Evolutionary conservation across 2,113 vertebrate genomes (phyloP).

Genomic region (Trichechus manatus): DNA sequence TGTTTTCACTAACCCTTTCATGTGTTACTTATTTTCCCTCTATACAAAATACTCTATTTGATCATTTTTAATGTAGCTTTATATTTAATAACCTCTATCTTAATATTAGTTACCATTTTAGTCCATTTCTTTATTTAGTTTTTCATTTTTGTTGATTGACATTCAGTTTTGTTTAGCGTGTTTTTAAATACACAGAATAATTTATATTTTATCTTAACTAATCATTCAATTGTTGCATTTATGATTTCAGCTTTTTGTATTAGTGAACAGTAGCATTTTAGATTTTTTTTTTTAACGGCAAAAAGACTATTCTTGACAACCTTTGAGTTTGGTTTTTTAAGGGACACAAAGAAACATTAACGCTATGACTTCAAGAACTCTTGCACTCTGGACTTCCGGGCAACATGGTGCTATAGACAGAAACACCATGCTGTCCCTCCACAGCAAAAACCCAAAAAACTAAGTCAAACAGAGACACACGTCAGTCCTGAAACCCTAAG

Average conservation of each 20-base stretch:
- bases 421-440: too few relatives aligned
- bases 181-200: not conserved
- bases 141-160: not conserved
- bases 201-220: not conserved
- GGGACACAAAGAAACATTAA: not conserved
- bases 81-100: not conserved
- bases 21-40: not conserved
- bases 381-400: not conserved
- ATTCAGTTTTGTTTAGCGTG: not conserved
- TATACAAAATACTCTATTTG: not conserved
- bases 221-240: not conserved
- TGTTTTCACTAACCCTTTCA: not conserved
- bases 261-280: not conserved
- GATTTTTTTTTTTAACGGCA: not conserved
- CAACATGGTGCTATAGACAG: too few relatives aligned
- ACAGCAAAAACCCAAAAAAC: too few relatives aligned
- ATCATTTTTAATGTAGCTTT: not conserved
- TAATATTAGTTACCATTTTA: not conserved
- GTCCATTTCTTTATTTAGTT: not conserved
- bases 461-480: too few relatives aligned
- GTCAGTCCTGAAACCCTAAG: too few relatives aligned
- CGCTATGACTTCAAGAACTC: too few relatives aligned
- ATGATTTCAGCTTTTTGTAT: not conserved
- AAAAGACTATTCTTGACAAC: not conserved
- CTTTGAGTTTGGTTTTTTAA: constrained; percentile 27